These are phyloP conservation scores for Chironex yamaguchii DNA, from an alignment of 30 jellyfish, hydroid and myxozoan species.

Conservation along the genomic window DNA sequence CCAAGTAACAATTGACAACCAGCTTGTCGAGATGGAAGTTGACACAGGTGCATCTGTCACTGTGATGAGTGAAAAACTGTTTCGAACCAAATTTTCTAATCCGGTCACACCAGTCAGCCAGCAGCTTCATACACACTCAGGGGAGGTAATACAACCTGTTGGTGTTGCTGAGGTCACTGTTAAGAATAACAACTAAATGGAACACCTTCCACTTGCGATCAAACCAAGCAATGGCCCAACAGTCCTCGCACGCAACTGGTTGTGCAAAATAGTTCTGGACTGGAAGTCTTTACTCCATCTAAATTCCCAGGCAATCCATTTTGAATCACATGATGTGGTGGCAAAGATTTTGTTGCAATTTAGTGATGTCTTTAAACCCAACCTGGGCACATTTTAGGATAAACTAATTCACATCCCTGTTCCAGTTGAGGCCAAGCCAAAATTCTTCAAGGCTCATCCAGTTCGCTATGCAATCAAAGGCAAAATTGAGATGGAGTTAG, in stretches of 20 bases:
- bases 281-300: too few relatives aligned
- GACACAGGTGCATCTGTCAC: slow-evolving; percentile 50
- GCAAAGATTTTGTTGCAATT: too few relatives aligned
- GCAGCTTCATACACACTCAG: not conserved
- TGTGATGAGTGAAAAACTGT: slow-evolving; percentile 15
- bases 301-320: too few relatives aligned
- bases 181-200: not conserved
- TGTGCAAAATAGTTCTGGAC: slow-evolving; percentile 7
- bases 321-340: too few relatives aligned
- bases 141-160: not conserved
- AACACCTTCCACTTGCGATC: too few relatives aligned
- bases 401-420: too few relatives aligned
- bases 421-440: slow-evolving; percentile 46
- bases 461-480: slow-evolving; percentile 67
- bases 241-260: slow-evolving; percentile 23
- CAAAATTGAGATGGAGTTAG: slow-evolving; percentile 55
- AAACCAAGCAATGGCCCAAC: slow-evolving; percentile 25
- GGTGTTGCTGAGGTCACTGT: slow-evolving; percentile 15
- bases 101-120: not conserved
- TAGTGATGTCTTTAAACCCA: too few relatives aligned
- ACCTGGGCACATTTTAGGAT: too few relatives aligned
- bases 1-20: slow-evolving; percentile 1
- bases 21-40: slow-evolving; percentile 27
- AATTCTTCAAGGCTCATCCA: slow-evolving; percentile 50
- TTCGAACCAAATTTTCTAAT: too few relatives aligned